phyloP scores from a whole-genome alignment of 2,888 invertebrate species.

The Aphidius colemani region DNA sequence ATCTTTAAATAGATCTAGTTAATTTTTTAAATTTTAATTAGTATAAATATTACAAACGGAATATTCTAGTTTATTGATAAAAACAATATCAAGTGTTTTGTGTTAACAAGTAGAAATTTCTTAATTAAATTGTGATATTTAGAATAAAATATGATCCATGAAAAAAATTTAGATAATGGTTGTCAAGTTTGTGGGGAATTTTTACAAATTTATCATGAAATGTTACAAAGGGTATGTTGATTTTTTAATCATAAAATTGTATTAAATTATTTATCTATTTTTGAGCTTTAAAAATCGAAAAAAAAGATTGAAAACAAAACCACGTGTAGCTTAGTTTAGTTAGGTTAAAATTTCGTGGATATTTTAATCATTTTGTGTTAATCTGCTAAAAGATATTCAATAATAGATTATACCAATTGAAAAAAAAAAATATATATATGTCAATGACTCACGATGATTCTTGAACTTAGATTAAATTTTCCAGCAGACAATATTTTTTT shows the following conservation, averaged over 20 bases:
- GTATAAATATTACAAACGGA: too few species aligned
- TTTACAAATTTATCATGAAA: conserved; percentile 71
- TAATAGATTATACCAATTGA: not conserved
- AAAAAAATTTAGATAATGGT: conserved; percentile 69
- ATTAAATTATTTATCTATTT: not conserved
- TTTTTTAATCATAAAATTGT: not conserved
- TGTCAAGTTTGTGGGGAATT: conserved; percentile 79
- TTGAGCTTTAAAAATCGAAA: not conserved
- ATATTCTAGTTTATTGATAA: too few species aligned
- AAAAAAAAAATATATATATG: too few species aligned
- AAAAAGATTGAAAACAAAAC: not conserved
- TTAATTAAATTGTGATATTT: not conserved
- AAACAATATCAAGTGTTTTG: too few species aligned
- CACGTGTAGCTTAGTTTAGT: not conserved
- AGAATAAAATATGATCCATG: conserved; percentile 61
- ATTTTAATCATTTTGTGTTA: conserved; percentile 2
- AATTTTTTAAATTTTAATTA: too few species aligned
- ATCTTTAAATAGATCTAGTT: too few species aligned
- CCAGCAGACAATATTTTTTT: conserved; percentile 1
- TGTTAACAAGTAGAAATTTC: too few species aligned
- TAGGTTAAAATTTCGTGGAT: not conserved
- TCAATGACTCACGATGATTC: conserved; percentile 31
- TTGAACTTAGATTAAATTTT: conserved; percentile 22
- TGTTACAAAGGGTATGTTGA: conserved; percentile 70
- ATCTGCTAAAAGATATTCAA: conserved; percentile 20